Conservation (phyloP, 2,888 invertebrate genomes). For the Amphipoea oculea region DNA sequence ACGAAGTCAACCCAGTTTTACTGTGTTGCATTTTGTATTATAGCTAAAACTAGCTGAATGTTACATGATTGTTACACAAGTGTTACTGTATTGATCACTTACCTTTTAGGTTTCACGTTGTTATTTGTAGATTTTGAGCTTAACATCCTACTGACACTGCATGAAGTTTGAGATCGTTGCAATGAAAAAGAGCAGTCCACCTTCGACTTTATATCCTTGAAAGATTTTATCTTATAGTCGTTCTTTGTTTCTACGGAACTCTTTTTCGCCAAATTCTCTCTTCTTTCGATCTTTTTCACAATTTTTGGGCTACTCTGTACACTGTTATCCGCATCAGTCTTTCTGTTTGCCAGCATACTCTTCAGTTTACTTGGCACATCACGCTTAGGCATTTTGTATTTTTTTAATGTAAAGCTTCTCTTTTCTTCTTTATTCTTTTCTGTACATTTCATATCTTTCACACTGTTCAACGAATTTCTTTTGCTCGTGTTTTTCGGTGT, state of each 20-base stretch:
- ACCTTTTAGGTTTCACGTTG: slow-evolving; percentile 89
- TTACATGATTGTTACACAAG: slow-evolving; percentile 13
- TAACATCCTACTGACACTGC: slow-evolving; percentile 87
- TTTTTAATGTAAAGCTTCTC: slow-evolving; percentile 90
- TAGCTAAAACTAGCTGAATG: neutral
- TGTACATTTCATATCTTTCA: slow-evolving; percentile 79
- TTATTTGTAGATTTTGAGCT: slow-evolving; percentile 85
- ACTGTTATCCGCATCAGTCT: slow-evolving; percentile 88
- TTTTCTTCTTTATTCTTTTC: slow-evolving; percentile 90
- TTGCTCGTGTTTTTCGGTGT: slow-evolving; percentile 85
- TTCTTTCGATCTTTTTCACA: slow-evolving; percentile 92
- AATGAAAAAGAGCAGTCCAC: slow-evolving; percentile 91
- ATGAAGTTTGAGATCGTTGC: slow-evolving; percentile 88
- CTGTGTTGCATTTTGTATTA: slow-evolving; percentile 23
- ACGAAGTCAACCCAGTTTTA: neutral
- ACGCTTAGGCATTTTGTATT: slow-evolving; percentile 94
- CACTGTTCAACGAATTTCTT: slow-evolving; percentile 86
- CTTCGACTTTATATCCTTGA: slow-evolving; percentile 97
- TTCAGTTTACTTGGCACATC: slow-evolving; percentile 95
- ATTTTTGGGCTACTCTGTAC: slow-evolving; percentile 91
- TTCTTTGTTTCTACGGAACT: slow-evolving; percentile 93
- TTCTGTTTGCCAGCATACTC: slow-evolving; percentile 92
- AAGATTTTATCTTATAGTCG: slow-evolving; percentile 93
- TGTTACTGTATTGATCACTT: slow-evolving; percentile 27
- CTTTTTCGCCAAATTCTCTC: slow-evolving; percentile 91